A percentile compares a stretch with the other conserved stretches of the same genome.
Conservation (phyloP, 2,888 invertebrate genomes). For the Napeogenes sylphis region DNA sequence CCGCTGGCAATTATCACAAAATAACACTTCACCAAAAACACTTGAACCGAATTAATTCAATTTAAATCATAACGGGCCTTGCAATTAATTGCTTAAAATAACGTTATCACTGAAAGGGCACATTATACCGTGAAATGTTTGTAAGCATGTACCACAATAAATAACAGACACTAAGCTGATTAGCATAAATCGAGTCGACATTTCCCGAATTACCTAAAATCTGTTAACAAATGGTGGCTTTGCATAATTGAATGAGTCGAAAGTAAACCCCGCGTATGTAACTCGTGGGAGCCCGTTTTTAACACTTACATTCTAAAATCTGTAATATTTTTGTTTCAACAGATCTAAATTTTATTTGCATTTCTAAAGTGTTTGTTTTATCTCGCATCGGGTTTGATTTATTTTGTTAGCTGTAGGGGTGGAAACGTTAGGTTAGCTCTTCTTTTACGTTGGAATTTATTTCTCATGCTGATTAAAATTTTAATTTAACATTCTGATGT, state of each 20-base stretch:
- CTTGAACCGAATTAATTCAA: conserved; percentile 50
- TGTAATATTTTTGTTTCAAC: conserved; percentile 21
- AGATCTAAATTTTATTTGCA: conserved; percentile 25
- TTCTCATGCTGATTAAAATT: not conserved
- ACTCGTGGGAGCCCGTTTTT: conserved; percentile 38
- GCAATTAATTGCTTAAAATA: conserved; percentile 69
- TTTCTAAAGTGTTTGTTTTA: conserved; percentile 20
- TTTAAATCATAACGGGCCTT: conserved; percentile 67
- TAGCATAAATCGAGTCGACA: conserved; percentile 71
- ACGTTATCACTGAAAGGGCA: conserved; percentile 59
- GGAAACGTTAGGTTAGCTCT: too few relatives aligned
- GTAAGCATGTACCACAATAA: conserved; percentile 66
- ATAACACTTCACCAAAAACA: conserved; percentile 62
- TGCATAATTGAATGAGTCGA: conserved; percentile 70
- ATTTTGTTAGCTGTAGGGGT: conserved; percentile 5
- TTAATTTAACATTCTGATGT: too few relatives aligned
- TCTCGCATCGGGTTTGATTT: conserved; percentile 15
- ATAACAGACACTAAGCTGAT: conserved; percentile 73
- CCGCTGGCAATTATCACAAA: conserved; percentile 53
- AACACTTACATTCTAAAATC: conserved; percentile 23
- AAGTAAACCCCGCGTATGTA: conserved; percentile 61
- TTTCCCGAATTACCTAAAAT: conserved; percentile 69
- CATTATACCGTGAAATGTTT: conserved; percentile 58
- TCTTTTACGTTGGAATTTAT: too few relatives aligned
- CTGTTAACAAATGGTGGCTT: conserved; percentile 75